Base-by-base conservation (phyloP, 2,888 invertebrate genomes). In the Rhingia campestris region DNA sequence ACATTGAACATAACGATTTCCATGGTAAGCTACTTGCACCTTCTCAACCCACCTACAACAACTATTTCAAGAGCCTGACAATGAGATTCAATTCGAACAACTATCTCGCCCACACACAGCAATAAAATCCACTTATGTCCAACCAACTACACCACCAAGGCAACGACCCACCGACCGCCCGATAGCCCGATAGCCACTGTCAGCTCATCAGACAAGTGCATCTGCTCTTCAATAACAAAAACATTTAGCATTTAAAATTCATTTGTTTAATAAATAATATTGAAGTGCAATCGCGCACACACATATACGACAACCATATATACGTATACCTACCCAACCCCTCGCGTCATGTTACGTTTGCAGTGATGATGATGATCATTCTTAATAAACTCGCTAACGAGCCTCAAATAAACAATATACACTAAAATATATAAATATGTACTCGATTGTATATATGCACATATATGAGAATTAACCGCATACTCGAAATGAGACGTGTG, bases 361-460 rank as follows among this genome's bases (percentile, higher is more conserved):
- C n/a, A 4, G 0, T 7, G 47, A 30, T 56, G 37, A 35, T 43
- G 47, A 66, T 73, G 63, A 82, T 82, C 47, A 64, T 73, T 82
- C 74, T 79, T 84, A 84, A 82, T 82, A 82, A 77, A 74, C 72
- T 64, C 67, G 79, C 82, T 77, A 79, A 84, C 82, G 82, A 79
- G 82, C 30, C 54, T 63, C 76, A 49, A 72, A 66, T 61, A 72
- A 75, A 77, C 56, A 67, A 63, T 45, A 49, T 30, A 58, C 49
- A 49, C 22, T 49, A 30, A 49, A 49, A 10, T 41, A 43, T 10
- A 74, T 56, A 74, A 49, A 75, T 7, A 47, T 22, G 7, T 43
- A 56, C 12, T 43, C 30, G 54, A 56, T 32, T 30, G 5, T 32
- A 37, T 43, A 5, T 58, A 30, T 9, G 10, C 32, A 30, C 32